phyloP scores from a whole-genome alignment of 2,888 invertebrate genomes.

The Eupithecia subumbrata region DNA sequence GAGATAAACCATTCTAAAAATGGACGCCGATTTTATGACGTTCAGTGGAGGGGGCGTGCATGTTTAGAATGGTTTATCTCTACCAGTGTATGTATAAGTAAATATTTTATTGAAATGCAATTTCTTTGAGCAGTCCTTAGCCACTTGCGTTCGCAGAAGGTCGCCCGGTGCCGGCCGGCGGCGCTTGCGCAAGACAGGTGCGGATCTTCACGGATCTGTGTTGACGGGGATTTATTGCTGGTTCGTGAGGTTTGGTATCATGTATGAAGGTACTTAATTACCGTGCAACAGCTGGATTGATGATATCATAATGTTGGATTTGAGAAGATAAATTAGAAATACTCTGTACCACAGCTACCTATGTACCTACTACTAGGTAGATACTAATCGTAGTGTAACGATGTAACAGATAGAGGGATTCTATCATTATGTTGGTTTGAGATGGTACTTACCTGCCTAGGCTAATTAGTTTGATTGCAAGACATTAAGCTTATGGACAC shows the following conservation, averaged over 20 bases:
- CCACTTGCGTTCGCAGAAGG: constrained; percentile 9
- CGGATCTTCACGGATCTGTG: constrained; percentile 17
- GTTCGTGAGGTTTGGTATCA: constrained; percentile 10
- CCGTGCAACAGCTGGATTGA: not conserved
- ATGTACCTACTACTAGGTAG: not conserved
- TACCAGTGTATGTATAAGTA: not conserved
- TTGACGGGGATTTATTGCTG: constrained; percentile 23
- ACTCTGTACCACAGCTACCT: too few species aligned
- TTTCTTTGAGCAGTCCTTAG: constrained; percentile 13
- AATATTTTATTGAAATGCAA: not conserved
- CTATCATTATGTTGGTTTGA: too few species aligned
- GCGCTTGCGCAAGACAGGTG: constrained; percentile 26
- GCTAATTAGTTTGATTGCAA: not conserved
- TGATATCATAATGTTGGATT: not conserved
- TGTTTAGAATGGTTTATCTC: too few species aligned
- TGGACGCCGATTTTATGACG: too few species aligned
- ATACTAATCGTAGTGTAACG: not conserved
- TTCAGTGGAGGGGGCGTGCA: too few species aligned
- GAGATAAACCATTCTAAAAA: too few species aligned
- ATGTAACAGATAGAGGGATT: not conserved
- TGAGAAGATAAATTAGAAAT: not conserved
- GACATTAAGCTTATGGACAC: not conserved
- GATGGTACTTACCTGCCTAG: too few species aligned
- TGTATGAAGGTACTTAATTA: not conserved
- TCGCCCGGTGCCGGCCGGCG: constrained; percentile 22